Evolutionary conservation across 2,888 invertebrate genomes (phyloP).

Genomic region (Erpobdella octoculata): DNA sequence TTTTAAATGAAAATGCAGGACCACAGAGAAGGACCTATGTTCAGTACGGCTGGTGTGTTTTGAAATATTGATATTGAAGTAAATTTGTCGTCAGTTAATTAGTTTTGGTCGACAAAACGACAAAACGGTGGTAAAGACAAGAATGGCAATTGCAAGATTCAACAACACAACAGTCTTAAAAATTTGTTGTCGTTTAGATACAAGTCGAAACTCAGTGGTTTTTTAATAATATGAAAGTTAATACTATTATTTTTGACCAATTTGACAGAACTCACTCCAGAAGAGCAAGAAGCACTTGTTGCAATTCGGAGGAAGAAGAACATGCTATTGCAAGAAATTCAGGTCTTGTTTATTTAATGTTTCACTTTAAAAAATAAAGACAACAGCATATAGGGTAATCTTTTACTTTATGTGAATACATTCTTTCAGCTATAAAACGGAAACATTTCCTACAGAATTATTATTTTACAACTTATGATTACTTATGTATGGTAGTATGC

Average conservation of each 20-base stretch:
- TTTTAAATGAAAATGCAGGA: not conserved
- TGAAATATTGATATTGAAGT: too few species aligned
- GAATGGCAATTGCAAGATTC: too few species aligned
- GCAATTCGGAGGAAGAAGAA: conserved; percentile 20
- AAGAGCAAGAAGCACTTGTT: conserved; percentile 21
- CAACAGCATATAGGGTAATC: conserved; percentile 8
- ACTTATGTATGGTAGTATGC: too few species aligned
- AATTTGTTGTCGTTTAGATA: not conserved
- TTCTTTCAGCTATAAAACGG: too few species aligned
- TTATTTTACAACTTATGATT: too few species aligned
- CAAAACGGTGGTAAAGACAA: too few species aligned
- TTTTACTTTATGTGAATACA: not conserved
- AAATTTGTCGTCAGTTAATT: too few species aligned
- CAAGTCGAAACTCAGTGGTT: not conserved
- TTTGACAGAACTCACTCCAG: conserved; percentile 8
- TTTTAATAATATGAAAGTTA: not conserved
- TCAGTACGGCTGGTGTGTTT: not conserved
- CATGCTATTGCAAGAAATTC: conserved; percentile 20
- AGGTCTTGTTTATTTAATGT: conserved; percentile 13
- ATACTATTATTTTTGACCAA: not conserved
- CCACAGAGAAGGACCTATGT: not conserved
- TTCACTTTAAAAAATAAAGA: not conserved
- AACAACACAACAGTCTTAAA: too few species aligned
- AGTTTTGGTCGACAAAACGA: too few species aligned
- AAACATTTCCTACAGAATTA: too few species aligned